Percentiles rank a stretch among this genome's conserved stretches.
Conservation (phyloP, 2,888 invertebrate species). For the Galeruca laticollis region DNA sequence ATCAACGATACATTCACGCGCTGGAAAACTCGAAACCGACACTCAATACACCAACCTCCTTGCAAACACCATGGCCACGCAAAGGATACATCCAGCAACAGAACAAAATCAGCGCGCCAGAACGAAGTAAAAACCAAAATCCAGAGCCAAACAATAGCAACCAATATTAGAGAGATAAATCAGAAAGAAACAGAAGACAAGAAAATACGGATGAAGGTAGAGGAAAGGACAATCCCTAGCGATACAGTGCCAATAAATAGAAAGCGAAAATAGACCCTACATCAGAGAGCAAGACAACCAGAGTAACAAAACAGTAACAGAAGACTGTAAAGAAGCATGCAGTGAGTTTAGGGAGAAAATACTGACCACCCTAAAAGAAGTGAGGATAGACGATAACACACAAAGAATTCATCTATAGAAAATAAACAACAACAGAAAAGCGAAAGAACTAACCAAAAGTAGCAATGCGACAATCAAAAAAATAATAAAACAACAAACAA, state of each 20-base stretch:
- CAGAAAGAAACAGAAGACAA: no score
- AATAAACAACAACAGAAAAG: slow-evolving; percentile 1
- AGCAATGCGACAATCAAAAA: background rate
- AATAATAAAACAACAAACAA: background rate
- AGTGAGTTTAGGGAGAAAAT: no score
- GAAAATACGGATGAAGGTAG: no score
- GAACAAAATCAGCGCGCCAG: no score
- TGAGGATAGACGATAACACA: no score
- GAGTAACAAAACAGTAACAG: background rate
- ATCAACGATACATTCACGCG: slow-evolving; percentile 6
- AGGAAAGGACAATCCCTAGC: no score
- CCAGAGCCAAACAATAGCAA: no score
- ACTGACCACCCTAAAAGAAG: no score
- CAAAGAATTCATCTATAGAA: background rate
- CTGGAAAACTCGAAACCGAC: slow-evolving; percentile 3
- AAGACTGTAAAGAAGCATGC: slow-evolving; percentile 2
- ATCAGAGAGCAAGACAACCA: slow-evolving; percentile 1
- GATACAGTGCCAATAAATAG: no score
- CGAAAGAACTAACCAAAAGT: background rate
- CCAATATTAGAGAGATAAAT: no score
- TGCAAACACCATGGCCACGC: slow-evolving; percentile 2
- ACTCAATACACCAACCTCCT: background rate
- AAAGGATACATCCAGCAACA: no score
- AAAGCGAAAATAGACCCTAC: slow-evolving; percentile 4
- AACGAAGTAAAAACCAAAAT: no score